These are phyloP conservation scores for Hirundo rustica DNA, from an alignment of 2,797 vertebrate genomes.

Conservation along the genomic window DNA sequence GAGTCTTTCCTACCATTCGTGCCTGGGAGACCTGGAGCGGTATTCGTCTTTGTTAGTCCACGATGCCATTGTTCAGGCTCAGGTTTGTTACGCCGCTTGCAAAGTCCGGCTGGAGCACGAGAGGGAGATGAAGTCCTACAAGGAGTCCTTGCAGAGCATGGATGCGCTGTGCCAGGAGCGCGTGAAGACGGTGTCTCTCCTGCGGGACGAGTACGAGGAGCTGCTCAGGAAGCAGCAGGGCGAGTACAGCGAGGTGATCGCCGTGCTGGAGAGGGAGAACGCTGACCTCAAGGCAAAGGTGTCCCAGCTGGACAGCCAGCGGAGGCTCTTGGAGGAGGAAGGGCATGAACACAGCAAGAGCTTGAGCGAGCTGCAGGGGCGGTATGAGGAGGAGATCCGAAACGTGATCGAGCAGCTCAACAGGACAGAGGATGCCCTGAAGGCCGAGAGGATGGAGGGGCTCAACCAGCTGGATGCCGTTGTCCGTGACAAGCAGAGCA, in stretches of 20 bases:
- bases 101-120: constrained; percentile 83
- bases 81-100: constrained; percentile 90
- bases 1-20: constrained; percentile 72
- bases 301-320: constrained; percentile 76
- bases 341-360: constrained; percentile 78
- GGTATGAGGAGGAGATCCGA: constrained; percentile 80
- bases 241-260: constrained; percentile 79
- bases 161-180: constrained; percentile 83
- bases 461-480: constrained; percentile 82
- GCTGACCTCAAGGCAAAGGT: constrained; percentile 83
- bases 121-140: constrained; percentile 81
- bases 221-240: constrained; percentile 83
- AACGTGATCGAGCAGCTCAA: constrained; percentile 78
- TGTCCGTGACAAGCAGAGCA: constrained; percentile 80
- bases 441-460: constrained; percentile 79
- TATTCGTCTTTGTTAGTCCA: constrained; percentile 85
- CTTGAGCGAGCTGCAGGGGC: constrained; percentile 79
- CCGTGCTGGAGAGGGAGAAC: constrained; percentile 84
- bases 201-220: constrained; percentile 84
- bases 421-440: constrained; percentile 80
- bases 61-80: constrained; percentile 90
- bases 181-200: constrained; percentile 74
- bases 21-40: constrained; percentile 72
- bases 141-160: constrained; percentile 81
- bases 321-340: constrained; percentile 76